phyloP scores from a whole-genome alignment of 2,797 vertebrate species.

The Spea hammondii region DNA sequence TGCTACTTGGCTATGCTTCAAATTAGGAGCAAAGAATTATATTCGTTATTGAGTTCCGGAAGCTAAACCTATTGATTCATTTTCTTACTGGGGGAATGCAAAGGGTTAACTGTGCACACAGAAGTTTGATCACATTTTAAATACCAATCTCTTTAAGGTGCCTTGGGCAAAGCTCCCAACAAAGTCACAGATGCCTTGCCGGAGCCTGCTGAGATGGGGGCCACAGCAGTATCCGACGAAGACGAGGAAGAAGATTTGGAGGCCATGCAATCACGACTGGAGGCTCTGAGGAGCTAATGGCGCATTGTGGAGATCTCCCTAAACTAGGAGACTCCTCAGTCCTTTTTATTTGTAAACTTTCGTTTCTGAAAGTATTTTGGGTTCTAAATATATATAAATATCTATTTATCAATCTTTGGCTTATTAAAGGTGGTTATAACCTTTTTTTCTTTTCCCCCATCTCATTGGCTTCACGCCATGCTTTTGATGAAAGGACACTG shows the following conservation, averaged over 20 bases:
- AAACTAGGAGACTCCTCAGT: conserved; percentile 60
- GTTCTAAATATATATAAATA: conserved; percentile 19
- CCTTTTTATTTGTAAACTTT: conserved; percentile 30
- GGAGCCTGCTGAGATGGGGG: conserved; percentile 74
- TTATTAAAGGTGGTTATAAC: conserved; percentile 31
- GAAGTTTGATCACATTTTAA: no score
- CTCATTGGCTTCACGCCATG: background rate
- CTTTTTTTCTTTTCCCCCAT: background rate
- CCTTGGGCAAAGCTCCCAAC: conserved; percentile 93
- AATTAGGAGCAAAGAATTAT: no score
- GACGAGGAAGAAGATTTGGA: conserved; percentile 87
- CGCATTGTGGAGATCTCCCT: background rate
- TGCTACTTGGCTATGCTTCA: no score
- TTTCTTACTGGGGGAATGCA: no score
- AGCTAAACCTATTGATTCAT: no score
- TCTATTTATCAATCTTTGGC: conserved; percentile 23
- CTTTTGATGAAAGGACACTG: background rate
- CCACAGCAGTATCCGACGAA: conserved; percentile 77
- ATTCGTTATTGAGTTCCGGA: no score
- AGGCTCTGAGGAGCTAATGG: conserved; percentile 86
- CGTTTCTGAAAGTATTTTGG: conserved; percentile 42
- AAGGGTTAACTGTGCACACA: no score
- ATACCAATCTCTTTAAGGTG: conserved; percentile 70
- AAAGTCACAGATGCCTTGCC: conserved; percentile 94
- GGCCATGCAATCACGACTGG: conserved; percentile 92